Percentiles rank a stretch among this genome's conserved stretches.
Evolutionary conservation across 1,140 invertebrate genomes (phyloP).

Genomic region (Dufourea novaeangliae): DNA sequence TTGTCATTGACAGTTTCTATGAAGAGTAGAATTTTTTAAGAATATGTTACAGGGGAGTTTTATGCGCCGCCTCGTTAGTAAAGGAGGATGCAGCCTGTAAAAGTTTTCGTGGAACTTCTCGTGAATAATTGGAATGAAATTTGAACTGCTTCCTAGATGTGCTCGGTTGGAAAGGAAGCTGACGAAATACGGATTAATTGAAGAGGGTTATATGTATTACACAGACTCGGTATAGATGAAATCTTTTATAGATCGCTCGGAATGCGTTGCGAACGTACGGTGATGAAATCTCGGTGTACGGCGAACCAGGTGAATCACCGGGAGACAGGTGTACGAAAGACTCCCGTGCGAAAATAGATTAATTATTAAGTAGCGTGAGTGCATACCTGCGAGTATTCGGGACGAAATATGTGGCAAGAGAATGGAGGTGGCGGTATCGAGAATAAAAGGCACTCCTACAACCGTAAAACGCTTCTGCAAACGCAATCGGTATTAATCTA

Average conservation of each 20-base stretch:
- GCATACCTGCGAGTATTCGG: not conserved
- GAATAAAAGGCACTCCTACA: no score
- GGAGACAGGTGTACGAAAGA: not conserved
- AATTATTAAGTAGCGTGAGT: not conserved
- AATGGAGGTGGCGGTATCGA: not conserved
- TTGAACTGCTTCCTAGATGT: not conserved
- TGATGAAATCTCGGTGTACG: slow-evolving; percentile 4
- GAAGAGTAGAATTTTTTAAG: no score
- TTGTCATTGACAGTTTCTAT: no score
- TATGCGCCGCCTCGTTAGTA: no score
- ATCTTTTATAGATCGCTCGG: not conserved
- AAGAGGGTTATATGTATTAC: slow-evolving; percentile 12
- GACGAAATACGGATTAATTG: not conserved
- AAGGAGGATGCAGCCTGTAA: not conserved
- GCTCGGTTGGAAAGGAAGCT: slow-evolving; percentile 1
- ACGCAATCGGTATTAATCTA: no score
- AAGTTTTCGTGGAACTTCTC: not conserved
- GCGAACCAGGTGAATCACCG: slow-evolving; percentile 1
- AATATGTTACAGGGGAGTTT: no score
- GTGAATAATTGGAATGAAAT: not conserved
- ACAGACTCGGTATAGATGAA: not conserved
- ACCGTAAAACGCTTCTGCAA: no score
- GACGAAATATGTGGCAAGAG: not conserved
- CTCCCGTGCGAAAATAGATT: not conserved
- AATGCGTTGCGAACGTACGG: slow-evolving; percentile 3